A percentile compares a stretch with the other conserved stretches of the same genome.
phyloP scores from a whole-genome alignment of 2,113 vertebrate species.

The Osmerus eperlanus region DNA sequence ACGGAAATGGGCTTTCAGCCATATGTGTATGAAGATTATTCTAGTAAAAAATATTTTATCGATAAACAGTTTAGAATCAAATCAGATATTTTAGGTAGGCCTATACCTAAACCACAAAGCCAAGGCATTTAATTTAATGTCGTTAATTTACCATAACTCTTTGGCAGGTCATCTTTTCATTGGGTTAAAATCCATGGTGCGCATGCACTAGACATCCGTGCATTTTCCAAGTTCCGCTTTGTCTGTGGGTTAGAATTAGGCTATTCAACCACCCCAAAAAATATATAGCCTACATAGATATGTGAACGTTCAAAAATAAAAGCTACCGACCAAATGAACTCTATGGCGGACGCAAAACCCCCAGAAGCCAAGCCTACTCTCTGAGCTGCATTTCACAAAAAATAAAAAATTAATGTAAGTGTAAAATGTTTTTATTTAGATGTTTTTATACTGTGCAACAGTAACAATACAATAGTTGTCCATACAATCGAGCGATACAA shows the following conservation, averaged over 20 bases:
- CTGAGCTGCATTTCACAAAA: neutral
- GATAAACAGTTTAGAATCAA: neutral
- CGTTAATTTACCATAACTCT: no score
- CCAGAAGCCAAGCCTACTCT: no score
- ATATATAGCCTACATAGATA: neutral
- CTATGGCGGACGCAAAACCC: no score
- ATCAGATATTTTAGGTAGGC: neutral
- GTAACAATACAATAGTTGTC: constrained; percentile 80
- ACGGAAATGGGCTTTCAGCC: no score
- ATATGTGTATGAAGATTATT: no score
- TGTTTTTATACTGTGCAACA: constrained; percentile 82
- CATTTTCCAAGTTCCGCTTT: neutral
- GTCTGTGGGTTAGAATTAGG: neutral
- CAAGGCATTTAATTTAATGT: no score
- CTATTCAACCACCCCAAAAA: neutral
- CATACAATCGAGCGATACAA: constrained; percentile 76
- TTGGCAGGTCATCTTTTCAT: neutral
- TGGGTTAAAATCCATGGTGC: neutral
- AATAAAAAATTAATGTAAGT: constrained; percentile 52
- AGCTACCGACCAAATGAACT: neutral
- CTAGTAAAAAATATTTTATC: neutral
- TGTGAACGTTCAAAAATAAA: neutral
- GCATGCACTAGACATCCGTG: neutral
- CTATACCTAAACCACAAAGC: neutral
- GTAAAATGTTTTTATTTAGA: constrained; percentile 83